Evolutionary conservation across 2,113 vertebrate species (phyloP).

Genomic region (Microtus montanus): DNA sequence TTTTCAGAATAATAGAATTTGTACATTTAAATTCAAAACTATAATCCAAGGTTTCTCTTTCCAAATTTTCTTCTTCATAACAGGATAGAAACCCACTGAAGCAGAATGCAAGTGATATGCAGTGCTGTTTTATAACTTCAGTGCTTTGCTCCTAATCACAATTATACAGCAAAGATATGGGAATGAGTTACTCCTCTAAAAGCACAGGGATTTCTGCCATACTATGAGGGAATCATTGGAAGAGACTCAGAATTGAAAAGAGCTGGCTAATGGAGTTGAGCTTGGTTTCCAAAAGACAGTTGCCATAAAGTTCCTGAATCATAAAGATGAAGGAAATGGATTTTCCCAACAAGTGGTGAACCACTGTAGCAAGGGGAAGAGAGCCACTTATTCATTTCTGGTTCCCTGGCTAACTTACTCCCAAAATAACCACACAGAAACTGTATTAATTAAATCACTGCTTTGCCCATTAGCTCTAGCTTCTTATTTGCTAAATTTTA

Average conservation of each 20-base stretch:
- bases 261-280: not conserved
- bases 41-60: not conserved
- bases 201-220: not conserved
- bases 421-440: no score
- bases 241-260: not conserved
- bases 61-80: not conserved
- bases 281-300: no score
- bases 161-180: not conserved
- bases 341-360: not conserved
- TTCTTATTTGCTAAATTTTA: no score
- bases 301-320: not conserved
- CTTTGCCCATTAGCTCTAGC: no score
- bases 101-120: no score
- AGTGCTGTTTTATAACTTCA: accelerated
- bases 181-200: not conserved
- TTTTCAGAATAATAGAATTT: not conserved
- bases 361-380: no score
- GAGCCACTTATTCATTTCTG: no score
- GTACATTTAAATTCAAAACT: not conserved
- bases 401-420: no score
- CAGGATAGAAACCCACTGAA: not conserved
- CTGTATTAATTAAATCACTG: no score
- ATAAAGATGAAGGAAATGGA: accelerated
- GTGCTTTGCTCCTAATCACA: not conserved
- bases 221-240: not conserved